Evolutionary conservation across 2,888 invertebrate species (phyloP), one percentile per base, ranked within the genome.

Genomic region (Galerucella pusilla): DNA sequence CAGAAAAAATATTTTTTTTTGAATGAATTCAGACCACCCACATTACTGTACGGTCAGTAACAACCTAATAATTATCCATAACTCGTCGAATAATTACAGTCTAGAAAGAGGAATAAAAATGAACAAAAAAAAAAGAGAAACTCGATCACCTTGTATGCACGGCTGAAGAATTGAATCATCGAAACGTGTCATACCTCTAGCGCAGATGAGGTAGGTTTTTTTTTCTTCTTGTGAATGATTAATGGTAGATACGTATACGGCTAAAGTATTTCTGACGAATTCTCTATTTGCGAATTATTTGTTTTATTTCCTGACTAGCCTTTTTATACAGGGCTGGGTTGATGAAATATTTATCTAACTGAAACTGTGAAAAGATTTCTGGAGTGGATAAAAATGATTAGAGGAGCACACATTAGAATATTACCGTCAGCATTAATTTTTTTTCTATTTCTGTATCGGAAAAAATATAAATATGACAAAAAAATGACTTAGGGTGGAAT

Each of bases 101-200:
- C 20, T 2, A 63, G 35, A 63, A 63, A 35, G 42, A 42, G 42
- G 14, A 49, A 49, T 46, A 12, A 46, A 46, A 46, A 10, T 46
- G 28, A 28, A 28, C 28, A 46, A 49, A 20, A 28, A 60, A 60
- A 60, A 28, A 60, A 28, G 28, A 25, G 28, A 25, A 25, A 63
- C 63, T 42, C 35, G 63, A 63, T 63, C 35, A 63, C 63, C 63
- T 63, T 63, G 63, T 42, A 63, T 63, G 63, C 63, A 63, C 35
- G 42, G 35, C 42, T 63, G n/a, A 42, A 63, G 63, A 63, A 42
- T 63, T 63, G 63, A 63, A 63, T 57, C 57, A 57, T 57, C 57
- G 57, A 16, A 57, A 57, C 57, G 57, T 57, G 57, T 57, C 57
- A 57, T 57, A 57, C 57, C 57, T 57, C 57, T 57, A 57, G 20